Percentiles rank a stretch among this genome's conserved stretches.
Conservation (phyloP, 2,113 vertebrate genomes). For the Percina caprodes region DNA sequence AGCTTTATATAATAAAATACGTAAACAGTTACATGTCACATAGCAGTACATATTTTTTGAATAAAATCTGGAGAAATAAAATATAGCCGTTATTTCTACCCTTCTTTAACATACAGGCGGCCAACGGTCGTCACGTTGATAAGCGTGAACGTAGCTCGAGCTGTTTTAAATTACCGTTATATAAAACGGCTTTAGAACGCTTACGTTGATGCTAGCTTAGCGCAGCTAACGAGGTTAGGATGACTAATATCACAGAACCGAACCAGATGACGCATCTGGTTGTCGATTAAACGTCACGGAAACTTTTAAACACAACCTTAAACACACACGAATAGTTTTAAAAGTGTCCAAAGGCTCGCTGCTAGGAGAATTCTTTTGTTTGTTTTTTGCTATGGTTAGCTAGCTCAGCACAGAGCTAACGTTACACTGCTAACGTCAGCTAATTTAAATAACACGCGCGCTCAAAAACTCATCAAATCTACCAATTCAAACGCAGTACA, state of each 20-base stretch:
- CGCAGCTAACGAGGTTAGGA: background rate
- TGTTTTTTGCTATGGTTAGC: background rate
- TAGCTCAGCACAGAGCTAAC: slow-evolving; percentile 4
- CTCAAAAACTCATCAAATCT: background rate
- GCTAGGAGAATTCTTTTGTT: slow-evolving; percentile 54
- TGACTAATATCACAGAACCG: background rate
- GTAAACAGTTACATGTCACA: no score
- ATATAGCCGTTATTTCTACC: no score
- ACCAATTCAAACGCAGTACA: no score
- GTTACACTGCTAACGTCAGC: slow-evolving; percentile 36
- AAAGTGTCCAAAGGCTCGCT: rapidly evolving
- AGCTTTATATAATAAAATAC: no score
- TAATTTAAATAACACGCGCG: background rate
- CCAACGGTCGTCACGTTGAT: no score
- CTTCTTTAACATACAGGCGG: no score
- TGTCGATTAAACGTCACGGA: background rate
- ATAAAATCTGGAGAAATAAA: no score
- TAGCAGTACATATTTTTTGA: no score
- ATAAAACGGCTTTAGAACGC: no score
- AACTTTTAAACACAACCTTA: rapidly evolving
- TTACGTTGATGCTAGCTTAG: slow-evolving; percentile 21
- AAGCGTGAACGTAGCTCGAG: no score
- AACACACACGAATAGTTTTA: background rate
- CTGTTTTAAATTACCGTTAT: background rate
- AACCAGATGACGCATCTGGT: no score